Base-by-base conservation (phyloP, 1,140 invertebrate species). In the Chironomus tepperi region DNA sequence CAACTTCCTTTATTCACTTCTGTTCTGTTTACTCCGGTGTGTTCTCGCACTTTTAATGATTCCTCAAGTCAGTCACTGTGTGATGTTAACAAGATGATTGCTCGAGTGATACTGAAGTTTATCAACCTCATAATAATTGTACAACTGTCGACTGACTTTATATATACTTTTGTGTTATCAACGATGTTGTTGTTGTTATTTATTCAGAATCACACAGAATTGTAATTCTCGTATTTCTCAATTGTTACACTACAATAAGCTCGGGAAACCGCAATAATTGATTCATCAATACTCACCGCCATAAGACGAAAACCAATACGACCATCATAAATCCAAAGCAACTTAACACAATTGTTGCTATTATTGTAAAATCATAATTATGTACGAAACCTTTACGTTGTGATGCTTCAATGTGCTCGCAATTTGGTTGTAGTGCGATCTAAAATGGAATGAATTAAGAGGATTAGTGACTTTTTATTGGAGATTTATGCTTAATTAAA, bases 291-390 rank as follows among this genome's bases (percentile, higher is more conserved):
- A 85, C 86, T 86, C 85, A 92, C 91, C 90, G 90, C 91, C 91
- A 93, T 34, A 93, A 81, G 75, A 93, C 83, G 81, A 93, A 88
- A 73, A 88, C 89, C 78, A 88, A 84, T 73, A 92, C 86, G 74
- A 89, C 87, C 74, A 93, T 83, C 78, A 91, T 83, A 73, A 93
- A 84, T 74, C 90, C 88, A 77, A 91, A 88, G 76, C 87, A 87
- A 77, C 88, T 89, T 84, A 90, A 92, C 75, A 91, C 85, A 70
- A 70, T 70, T 70, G 65, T 70, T 18, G 65, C 65, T 0, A 70
- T 16, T 3, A 70, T 18, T 70, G 65, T 21, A 70, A 19, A 70
- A 12, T 70, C 65, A 70, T 70, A 21, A 70, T 70, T 70, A 19
- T 70, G 16, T 6, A 18, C 65, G 18, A 70, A 70, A 18, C 65